These are phyloP conservation scores for Gonioctena quinquepunctata DNA, from an alignment of 1,140 invertebrate species.

Conservation along the genomic window DNA sequence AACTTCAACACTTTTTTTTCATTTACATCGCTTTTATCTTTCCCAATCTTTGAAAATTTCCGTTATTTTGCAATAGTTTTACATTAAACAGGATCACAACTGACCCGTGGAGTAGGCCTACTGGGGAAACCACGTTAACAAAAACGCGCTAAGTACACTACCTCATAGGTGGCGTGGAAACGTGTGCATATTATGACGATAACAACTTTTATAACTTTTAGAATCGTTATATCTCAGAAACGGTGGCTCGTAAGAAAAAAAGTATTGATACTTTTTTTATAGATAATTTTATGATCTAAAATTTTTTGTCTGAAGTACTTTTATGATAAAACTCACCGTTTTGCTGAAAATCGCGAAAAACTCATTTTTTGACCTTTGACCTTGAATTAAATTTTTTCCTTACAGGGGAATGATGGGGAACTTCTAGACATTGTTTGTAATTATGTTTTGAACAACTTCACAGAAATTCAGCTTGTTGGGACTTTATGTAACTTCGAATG, in stretches of 20 bases:
- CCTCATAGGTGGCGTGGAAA: too few relatives aligned
- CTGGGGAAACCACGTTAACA: constrained; percentile 16
- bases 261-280: not conserved
- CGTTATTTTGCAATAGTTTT: constrained; percentile 4
- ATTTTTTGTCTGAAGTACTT: not conserved
- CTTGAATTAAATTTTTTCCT: too few relatives aligned
- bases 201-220: constrained; percentile 5
- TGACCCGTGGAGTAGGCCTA: constrained; percentile 13
- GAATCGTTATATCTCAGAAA: constrained; percentile 19
- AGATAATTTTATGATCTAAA: not conserved
- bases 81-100: constrained; percentile 6
- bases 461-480: too few relatives aligned
- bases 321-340: not conserved
- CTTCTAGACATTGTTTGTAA: too few relatives aligned
- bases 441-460: too few relatives aligned
- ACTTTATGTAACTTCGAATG: too few relatives aligned
- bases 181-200: constrained; percentile 2
- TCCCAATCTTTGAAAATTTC: not conserved
- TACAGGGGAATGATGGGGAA: too few relatives aligned
- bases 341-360: not conserved
- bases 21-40: not conserved
- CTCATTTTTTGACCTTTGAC: too few relatives aligned
- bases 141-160: constrained; percentile 9
- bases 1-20: not conserved
- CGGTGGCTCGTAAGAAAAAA: constrained; percentile 9